Evolutionary conservation across 2,888 invertebrate genomes (phyloP).

Genomic region (Pegoplata infirma): DNA sequence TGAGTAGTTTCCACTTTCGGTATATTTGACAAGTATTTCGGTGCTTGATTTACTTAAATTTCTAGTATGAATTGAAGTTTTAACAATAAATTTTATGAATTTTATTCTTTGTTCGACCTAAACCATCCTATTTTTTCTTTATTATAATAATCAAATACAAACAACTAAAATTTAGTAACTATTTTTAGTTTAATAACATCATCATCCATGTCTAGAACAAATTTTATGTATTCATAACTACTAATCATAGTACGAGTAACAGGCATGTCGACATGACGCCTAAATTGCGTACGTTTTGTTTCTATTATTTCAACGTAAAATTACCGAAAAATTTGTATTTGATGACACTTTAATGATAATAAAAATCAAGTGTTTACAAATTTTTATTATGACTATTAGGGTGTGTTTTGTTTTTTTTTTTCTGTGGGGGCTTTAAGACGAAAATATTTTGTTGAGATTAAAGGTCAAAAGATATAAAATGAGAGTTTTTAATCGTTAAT

Average conservation of each 20-base stretch:
- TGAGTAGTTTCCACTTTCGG: too few species aligned
- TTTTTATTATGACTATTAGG: not conserved
- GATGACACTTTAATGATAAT: conserved; percentile 14
- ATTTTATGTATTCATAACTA: not conserved
- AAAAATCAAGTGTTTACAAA: not conserved
- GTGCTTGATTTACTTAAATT: too few species aligned
- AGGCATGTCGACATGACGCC: conserved; percentile 7
- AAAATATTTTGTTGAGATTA: not conserved
- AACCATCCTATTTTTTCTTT: too few species aligned
- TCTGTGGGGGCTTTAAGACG: too few species aligned
- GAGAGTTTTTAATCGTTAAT: too few species aligned
- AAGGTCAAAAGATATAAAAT: too few species aligned
- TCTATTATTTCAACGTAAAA: not conserved
- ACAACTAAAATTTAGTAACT: not conserved
- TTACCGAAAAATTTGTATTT: not conserved
- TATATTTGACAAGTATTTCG: too few species aligned
- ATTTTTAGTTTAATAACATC: conserved; percentile 6
- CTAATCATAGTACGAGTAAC: too few species aligned
- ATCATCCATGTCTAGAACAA: not conserved
- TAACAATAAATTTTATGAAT: too few species aligned
- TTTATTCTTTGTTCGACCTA: too few species aligned
- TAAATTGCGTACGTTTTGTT: not conserved
- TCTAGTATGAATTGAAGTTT: too few species aligned
- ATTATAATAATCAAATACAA: not conserved
- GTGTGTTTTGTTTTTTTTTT: too few species aligned